Conservation (phyloP, 1,140 invertebrate species). For the Zaprionus camerounensis region DNA sequence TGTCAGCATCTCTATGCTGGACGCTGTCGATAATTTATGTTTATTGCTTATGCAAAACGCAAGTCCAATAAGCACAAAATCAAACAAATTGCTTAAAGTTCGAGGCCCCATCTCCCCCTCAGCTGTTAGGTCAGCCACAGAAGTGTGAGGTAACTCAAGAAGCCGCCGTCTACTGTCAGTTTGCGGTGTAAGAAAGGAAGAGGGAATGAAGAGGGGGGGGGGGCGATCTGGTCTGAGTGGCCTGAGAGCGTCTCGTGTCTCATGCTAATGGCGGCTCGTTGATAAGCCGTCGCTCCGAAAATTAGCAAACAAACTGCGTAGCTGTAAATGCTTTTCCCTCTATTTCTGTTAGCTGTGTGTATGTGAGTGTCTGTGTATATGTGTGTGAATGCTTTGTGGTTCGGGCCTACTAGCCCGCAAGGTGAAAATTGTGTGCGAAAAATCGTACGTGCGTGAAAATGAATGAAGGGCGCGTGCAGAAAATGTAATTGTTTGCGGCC, state of each 20-base stretch:
- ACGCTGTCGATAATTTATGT: slow-evolving; percentile 71
- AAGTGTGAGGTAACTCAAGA: slow-evolving; percentile 6
- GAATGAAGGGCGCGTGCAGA: slow-evolving; percentile 61
- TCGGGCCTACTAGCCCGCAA: slow-evolving; percentile 42
- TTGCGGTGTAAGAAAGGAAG: slow-evolving; percentile 4
- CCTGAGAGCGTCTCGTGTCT: slow-evolving; percentile 18
- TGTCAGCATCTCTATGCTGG: slow-evolving; percentile 53
- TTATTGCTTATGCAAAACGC: slow-evolving; percentile 80
- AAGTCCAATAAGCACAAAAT: slow-evolving; percentile 77
- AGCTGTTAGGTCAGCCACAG: neutral
- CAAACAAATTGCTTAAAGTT: slow-evolving; percentile 79
- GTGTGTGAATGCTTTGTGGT: slow-evolving; percentile 21
- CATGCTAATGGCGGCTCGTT: slow-evolving; percentile 69
- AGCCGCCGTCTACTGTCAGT: slow-evolving; percentile 33
- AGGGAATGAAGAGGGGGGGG: no score
- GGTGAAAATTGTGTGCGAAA: slow-evolving; percentile 82
- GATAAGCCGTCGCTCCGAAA: slow-evolving; percentile 65
- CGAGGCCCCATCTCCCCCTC: neutral
- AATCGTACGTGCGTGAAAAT: slow-evolving; percentile 79
- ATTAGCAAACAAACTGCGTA: slow-evolving; percentile 81
- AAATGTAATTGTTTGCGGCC: slow-evolving; percentile 73
- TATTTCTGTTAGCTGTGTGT: slow-evolving; percentile 31
- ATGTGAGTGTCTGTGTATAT: slow-evolving; percentile 28
- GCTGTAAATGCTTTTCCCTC: slow-evolving; percentile 70
- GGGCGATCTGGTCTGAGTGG: neutral